Conservation (phyloP, 1,140 invertebrate species). For the Mactra quadrangularis region DNA sequence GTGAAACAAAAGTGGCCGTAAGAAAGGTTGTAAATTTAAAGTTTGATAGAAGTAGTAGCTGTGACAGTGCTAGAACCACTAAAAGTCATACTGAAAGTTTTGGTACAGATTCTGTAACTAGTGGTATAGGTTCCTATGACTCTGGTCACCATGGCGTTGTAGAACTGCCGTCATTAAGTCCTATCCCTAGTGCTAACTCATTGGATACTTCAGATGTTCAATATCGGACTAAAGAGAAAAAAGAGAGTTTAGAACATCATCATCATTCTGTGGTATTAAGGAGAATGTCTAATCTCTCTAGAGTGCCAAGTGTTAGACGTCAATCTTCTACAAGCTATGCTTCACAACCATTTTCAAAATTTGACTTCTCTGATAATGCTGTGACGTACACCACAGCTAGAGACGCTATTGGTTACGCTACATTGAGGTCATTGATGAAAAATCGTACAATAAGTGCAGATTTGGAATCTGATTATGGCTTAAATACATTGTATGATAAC, state of each 20-base stretch:
- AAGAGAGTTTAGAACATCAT: slow-evolving; percentile 52
- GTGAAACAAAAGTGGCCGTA: neutral
- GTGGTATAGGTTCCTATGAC: slow-evolving; percentile 91
- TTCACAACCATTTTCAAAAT: slow-evolving; percentile 62
- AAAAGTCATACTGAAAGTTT: slow-evolving; percentile 84
- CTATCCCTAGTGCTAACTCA: slow-evolving; percentile 71
- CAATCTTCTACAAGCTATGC: slow-evolving; percentile 67
- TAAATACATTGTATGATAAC: slow-evolving; percentile 65
- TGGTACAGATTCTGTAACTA: slow-evolving; percentile 89
- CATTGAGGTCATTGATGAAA: slow-evolving; percentile 89
- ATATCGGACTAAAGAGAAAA: slow-evolving; percentile 50
- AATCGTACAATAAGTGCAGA: slow-evolving; percentile 84
- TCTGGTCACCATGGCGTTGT: slow-evolving; percentile 85
- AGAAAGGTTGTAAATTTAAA: slow-evolving; percentile 45
- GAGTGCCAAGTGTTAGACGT: slow-evolving; percentile 77
- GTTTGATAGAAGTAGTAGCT: slow-evolving; percentile 74
- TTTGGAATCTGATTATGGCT: slow-evolving; percentile 73
- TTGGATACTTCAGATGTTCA: slow-evolving; percentile 64
- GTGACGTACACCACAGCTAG: slow-evolving; percentile 78
- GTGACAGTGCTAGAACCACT: slow-evolving; percentile 77
- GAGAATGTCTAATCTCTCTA: slow-evolving; percentile 76
- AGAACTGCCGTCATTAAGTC: slow-evolving; percentile 71
- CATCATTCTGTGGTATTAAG: slow-evolving; percentile 79
- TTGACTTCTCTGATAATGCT: slow-evolving; percentile 66
- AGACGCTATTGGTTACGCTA: slow-evolving; percentile 90